A percentile compares a stretch with the other conserved stretches of the same genome.
phyloP scores from a whole-genome alignment of 2,113 vertebrate genomes.

The Gobiocypris rarus region DNA sequence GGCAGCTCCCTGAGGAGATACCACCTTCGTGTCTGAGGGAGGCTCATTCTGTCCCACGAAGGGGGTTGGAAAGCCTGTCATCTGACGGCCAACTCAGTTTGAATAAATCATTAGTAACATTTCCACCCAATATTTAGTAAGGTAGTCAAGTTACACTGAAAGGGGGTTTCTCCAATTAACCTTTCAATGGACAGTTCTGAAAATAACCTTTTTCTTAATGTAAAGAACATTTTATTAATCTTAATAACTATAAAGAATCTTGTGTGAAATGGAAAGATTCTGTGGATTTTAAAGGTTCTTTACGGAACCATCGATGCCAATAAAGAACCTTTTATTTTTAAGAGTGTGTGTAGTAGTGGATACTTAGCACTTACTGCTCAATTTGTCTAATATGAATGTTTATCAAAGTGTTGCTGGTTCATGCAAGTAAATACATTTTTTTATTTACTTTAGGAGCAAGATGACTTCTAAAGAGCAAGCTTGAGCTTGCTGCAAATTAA shows the following conservation, averaged over 20 bases:
- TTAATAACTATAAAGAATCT: too few species aligned
- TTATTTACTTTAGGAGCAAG: not conserved
- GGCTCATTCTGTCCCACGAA: conserved; percentile 21
- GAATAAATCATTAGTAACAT: not conserved
- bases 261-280: too few species aligned
- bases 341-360: not conserved
- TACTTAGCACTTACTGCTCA: not conserved
- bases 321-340: too few species aligned
- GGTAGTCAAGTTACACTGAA: too few species aligned
- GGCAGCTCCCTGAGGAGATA: conserved; percentile 44
- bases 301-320: too few species aligned
- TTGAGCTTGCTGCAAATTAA: not conserved
- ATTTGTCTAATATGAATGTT: not conserved
- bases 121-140: not conserved
- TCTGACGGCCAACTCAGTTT: not conserved
- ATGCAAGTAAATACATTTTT: not conserved
- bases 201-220: too few species aligned
- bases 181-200: too few species aligned
- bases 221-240: too few species aligned
- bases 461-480: not conserved
- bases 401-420: not conserved
- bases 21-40: conserved; percentile 33
- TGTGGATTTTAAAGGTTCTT: too few species aligned
- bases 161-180: too few species aligned
- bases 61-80: not conserved